Percentiles rank a stretch among this genome's conserved stretches.
phyloP scores from a whole-genome alignment of 2,113 vertebrate species.

The Electrona antarctica region DNA sequence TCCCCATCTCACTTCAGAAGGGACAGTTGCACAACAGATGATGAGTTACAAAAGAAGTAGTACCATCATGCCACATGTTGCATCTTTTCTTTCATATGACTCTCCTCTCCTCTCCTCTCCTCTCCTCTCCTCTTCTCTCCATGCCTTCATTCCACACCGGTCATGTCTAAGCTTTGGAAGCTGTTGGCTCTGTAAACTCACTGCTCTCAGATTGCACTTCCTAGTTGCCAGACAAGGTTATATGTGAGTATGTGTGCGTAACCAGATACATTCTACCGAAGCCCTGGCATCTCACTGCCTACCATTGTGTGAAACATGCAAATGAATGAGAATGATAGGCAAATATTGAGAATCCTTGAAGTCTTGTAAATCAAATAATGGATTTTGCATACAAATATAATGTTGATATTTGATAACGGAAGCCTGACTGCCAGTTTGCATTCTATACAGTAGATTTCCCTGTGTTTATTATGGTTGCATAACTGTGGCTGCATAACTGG shows the following conservation, averaged over 20 bases:
- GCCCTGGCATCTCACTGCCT: neutral
- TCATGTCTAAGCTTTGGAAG: slow-evolving; percentile 42
- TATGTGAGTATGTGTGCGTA: slow-evolving; percentile 33
- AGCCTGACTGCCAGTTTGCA: neutral
- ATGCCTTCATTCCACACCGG: slow-evolving; percentile 34
- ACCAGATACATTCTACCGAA: slow-evolving; percentile 27
- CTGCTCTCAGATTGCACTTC: slow-evolving; percentile 45
- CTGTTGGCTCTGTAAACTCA: slow-evolving; percentile 42
- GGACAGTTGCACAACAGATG: too few species aligned
- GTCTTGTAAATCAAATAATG: slow-evolving; percentile 4
- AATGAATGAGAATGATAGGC: slow-evolving; percentile 40
- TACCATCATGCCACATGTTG: too few species aligned
- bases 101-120: too few species aligned
- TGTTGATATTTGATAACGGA: too few species aligned
- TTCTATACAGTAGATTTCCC: neutral
- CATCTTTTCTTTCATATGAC: too few species aligned
- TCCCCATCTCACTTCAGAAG: too few species aligned
- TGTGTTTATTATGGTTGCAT: slow-evolving; percentile 21
- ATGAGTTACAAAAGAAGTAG: too few species aligned
- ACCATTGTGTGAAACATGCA: slow-evolving; percentile 45
- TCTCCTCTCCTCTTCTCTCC: neutral
- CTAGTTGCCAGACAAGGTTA: slow-evolving; percentile 29
- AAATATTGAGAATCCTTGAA: slow-evolving; percentile 46
- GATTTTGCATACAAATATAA: too few species aligned
- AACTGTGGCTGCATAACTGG: slow-evolving; percentile 2